phyloP scores from a whole-genome alignment of 2,888 invertebrate species.

The Agriopis aurantiaria region DNA sequence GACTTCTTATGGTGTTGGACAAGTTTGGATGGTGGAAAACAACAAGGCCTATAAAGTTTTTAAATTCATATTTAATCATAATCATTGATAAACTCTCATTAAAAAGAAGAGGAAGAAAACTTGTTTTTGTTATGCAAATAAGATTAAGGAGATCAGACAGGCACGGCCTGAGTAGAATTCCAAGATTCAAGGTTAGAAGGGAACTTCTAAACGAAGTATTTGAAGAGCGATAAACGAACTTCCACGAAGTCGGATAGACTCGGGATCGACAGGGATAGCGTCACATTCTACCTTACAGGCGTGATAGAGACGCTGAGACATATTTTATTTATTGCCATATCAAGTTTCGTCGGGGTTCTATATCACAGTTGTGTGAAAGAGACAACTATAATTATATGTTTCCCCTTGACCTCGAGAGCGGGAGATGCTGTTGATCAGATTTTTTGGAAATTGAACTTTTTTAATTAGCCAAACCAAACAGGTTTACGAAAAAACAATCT shows the following conservation, averaged over 20 bases:
- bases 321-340: slow-evolving; percentile 83
- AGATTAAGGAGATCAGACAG: slow-evolving; percentile 37
- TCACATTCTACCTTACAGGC: slow-evolving; percentile 32
- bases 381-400: slow-evolving; percentile 62
- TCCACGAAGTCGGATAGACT: slow-evolving; percentile 64
- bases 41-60: neutral
- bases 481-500: slow-evolving; percentile 41
- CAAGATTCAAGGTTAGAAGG: slow-evolving; percentile 78
- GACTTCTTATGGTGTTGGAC: neutral
- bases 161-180: slow-evolving; percentile 63
- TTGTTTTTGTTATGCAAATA: slow-evolving; percentile 21
- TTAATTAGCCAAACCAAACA: slow-evolving; percentile 55
- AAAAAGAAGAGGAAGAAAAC: neutral
- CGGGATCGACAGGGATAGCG: slow-evolving; percentile 59
- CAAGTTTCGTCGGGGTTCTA: slow-evolving; percentile 62
- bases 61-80: neutral
- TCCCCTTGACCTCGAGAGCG: slow-evolving; percentile 59
- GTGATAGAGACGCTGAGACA: slow-evolving; percentile 59
- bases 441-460: slow-evolving; percentile 58
- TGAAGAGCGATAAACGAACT: slow-evolving; percentile 78
- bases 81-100: neutral
- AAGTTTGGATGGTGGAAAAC: neutral
- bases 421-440: slow-evolving; percentile 59
- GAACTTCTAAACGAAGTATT: slow-evolving; percentile 80
- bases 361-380: slow-evolving; percentile 63